Evolutionary conservation across 2,797 vertebrate genomes (phyloP), one percentile per base, ranked within the genome.

Genomic region (Australoheros facetus): DNA sequence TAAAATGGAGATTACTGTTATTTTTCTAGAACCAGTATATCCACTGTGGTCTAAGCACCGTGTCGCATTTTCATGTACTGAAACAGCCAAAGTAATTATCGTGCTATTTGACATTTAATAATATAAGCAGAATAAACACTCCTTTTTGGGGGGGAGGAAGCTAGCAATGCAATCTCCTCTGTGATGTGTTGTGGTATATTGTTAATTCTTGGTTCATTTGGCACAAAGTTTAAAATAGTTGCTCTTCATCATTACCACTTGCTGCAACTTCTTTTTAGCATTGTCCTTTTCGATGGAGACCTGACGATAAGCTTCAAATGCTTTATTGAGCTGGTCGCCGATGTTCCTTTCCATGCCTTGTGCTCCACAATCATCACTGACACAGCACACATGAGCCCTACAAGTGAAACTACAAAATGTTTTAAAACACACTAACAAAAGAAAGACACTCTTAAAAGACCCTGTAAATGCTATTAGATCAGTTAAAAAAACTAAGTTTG

Each of bases 261-360:
- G 95, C 89, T 98, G 95, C 76, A 99, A 94, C 76, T 97, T 95
- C 93, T 95, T 98, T 87, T 96, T 93, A 85, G 96, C 97, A 84
- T 93, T 95, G 77, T 99, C 97, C 88, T 97, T 98, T 77, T 99
- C 98, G 89, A 99, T 97, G 89, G 97, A 98, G 78, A 96, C 97
- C 93, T 98, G 97, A 72, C 97, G 96, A 94, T 96, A 99, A 79
- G 97, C 98, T 96, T 99, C 98, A 3, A 97, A 99, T 85, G 98
- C 98, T 97, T 97, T 99, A 95, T 98, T 99, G 94, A 99, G 97
- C 92, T 98, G 97, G 86, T 99, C 97, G 89, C 96, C 97, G 78
- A 98, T 98, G 93, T 97, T 98, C 96, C 96, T 97, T 92, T 99
- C 97, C 98, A 99, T 99, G 95, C 96, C 96, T 95, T 88, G 94